phyloP scores from a whole-genome alignment of 2,888 invertebrate genomes.

The Anagyrus pseudococci region DNA sequence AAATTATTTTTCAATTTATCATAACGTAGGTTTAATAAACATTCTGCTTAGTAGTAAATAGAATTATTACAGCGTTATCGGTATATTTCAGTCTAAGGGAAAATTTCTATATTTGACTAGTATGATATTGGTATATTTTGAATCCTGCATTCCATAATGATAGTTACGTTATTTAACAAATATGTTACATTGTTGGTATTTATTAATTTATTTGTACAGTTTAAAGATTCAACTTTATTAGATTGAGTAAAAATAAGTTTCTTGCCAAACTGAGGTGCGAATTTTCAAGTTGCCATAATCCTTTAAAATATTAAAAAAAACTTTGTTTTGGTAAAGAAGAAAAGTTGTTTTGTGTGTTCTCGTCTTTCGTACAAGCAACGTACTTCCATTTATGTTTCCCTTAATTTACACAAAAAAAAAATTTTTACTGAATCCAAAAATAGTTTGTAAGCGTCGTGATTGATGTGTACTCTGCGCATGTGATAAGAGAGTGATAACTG shows the following conservation, averaged over 20 bases:
- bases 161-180: conserved; percentile 29
- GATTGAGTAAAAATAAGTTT: conserved; percentile 27
- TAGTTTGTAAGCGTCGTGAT: conserved; percentile 33
- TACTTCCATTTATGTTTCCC: conserved; percentile 11
- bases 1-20: no score
- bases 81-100: no score
- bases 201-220: conserved; percentile 37
- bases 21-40: no score
- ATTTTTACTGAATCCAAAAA: conserved; percentile 22
- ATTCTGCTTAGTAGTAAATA: no score
- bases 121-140: conserved; percentile 26
- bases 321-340: conserved; percentile 2
- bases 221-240: conserved; percentile 25
- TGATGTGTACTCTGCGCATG: conserved; percentile 26
- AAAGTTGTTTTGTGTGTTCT: conserved; percentile 15
- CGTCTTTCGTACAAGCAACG: conserved; percentile 16
- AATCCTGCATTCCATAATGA: conserved; percentile 32
- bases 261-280: conserved; percentile 33
- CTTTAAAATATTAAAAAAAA: conserved; percentile 15
- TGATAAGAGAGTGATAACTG: conserved; percentile 36
- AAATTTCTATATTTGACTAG: no score
- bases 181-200: conserved; percentile 31
- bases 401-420: conserved; percentile 19
- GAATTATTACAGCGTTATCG: no score
- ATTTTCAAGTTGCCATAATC: conserved; percentile 35